Conservation (phyloP, 2,888 invertebrate species). For the Apodemia hepburni region DNA sequence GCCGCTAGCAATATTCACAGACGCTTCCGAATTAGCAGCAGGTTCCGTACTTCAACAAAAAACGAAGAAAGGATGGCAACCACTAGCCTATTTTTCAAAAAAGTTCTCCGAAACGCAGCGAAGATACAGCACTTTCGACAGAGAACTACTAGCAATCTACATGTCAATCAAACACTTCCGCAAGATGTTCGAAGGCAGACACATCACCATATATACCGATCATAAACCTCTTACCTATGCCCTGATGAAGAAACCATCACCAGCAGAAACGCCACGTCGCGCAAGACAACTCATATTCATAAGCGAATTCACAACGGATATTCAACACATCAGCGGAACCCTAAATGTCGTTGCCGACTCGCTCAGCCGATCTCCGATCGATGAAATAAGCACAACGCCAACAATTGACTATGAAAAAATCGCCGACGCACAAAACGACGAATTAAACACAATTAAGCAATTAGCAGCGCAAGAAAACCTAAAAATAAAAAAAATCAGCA, state of each 20-base stretch:
- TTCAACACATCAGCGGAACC: background rate
- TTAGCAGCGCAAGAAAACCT: background rate
- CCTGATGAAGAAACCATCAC: background rate
- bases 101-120: too few species aligned
- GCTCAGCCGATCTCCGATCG: constrained; percentile 2
- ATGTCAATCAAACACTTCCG: constrained; percentile 5
- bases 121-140: background rate
- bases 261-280: background rate
- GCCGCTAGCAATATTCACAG: too few species aligned
- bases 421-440: background rate
- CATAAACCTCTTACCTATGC: constrained; percentile 7
- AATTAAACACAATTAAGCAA: background rate
- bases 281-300: constrained; percentile 3
- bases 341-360: background rate
- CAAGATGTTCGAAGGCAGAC: constrained; percentile 8
- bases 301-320: constrained; percentile 1
- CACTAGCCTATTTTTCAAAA: too few species aligned
- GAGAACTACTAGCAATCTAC: constrained; percentile 1
- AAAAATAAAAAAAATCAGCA: background rate
- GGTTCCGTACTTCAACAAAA: too few species aligned
- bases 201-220: constrained; percentile 3
- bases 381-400: background rate
- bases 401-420: background rate
- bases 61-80: too few species aligned
- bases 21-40: too few species aligned